These are phyloP conservation scores for Siniperca scherzeri DNA, from an alignment of 2,797 vertebrate species.

Conservation along the genomic window DNA sequence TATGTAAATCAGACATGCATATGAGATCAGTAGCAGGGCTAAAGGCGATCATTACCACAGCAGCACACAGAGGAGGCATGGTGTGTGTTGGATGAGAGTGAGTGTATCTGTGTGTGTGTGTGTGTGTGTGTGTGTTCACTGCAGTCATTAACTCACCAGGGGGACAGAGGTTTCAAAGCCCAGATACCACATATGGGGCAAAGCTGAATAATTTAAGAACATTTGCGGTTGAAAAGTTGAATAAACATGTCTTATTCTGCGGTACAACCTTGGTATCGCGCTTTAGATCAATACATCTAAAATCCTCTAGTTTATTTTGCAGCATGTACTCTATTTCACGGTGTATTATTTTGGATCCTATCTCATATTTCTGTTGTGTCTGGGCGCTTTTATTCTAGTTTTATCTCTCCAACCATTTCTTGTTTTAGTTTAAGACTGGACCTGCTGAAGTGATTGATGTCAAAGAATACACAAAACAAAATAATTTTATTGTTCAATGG, in stretches of 20 bases:
- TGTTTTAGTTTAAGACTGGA: conserved; percentile 2
- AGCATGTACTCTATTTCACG: conserved; percentile 28
- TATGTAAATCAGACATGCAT: conserved; percentile 81
- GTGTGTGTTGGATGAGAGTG: conserved; percentile 44
- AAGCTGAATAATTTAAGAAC: conserved; percentile 77
- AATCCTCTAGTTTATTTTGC: conserved; percentile 46
- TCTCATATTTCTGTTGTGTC: conserved; percentile 18
- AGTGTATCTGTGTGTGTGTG: conserved; percentile 28
- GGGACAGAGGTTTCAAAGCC: conserved; percentile 77
- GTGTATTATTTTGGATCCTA: conserved; percentile 25
- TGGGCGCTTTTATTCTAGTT: conserved; percentile 11
- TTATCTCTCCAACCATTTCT: conserved; percentile 19
- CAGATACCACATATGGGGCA: conserved; percentile 72
- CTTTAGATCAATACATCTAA: conserved; percentile 54
- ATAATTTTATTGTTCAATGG: conserved; percentile 1
- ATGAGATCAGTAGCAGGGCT: conserved; percentile 80
- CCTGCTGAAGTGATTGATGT: conserved; percentile 11
- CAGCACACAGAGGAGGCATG: conserved; percentile 61
- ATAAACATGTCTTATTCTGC: conserved; percentile 69
- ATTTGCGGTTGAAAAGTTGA: conserved; percentile 74
- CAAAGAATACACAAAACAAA: conserved; percentile 22
- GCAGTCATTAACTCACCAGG: conserved; percentile 77
- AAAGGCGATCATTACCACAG: conserved; percentile 80
- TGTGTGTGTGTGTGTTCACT: conserved; percentile 23
- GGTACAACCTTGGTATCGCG: conserved; percentile 35